A percentile compares a stretch with the other conserved stretches of the same genome.
Conservation (phyloP, 1,140 invertebrate genomes). For the Eumaeus atala region DNA sequence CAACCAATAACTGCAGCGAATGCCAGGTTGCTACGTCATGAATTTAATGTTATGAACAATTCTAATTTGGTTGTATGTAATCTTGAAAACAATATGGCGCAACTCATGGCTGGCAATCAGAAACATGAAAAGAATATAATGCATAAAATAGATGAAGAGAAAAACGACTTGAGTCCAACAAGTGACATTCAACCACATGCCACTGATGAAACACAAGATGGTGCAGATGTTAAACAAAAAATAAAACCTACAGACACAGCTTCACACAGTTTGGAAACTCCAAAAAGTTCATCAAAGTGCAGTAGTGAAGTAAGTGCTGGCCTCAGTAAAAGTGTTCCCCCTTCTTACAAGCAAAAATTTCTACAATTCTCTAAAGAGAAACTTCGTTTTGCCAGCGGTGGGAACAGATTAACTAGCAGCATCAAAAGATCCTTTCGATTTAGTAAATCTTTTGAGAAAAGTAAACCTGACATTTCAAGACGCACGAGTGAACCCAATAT, state of each 20-base stretch:
- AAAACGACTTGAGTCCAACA: constrained; percentile 38
- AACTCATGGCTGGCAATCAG: constrained; percentile 55
- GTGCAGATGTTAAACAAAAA: constrained; percentile 43
- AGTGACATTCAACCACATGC: constrained; percentile 46
- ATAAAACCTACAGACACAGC: constrained; percentile 51
- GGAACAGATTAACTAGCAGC: constrained; percentile 66
- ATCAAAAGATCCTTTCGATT: constrained; percentile 70
- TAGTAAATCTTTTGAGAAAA: constrained; percentile 64
- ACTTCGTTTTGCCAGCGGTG: constrained; percentile 63
- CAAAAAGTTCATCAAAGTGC: constrained; percentile 63
- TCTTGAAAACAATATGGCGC: constrained; percentile 74
- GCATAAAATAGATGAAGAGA: constrained; percentile 65
- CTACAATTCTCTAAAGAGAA: constrained; percentile 70
- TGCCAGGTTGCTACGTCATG: constrained; percentile 64
- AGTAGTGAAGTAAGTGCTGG: constrained; percentile 61
- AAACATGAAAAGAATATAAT: constrained; percentile 59
- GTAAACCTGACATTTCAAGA: constrained; percentile 53
- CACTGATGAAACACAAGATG: constrained; percentile 30
- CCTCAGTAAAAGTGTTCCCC: constrained; percentile 70
- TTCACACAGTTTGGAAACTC: constrained; percentile 63
- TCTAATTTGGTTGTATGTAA: constrained; percentile 76
- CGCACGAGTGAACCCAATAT: constrained; percentile 65
- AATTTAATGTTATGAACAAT: constrained; percentile 70
- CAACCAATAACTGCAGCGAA: constrained; percentile 66
- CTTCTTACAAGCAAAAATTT: constrained; percentile 70